Percentiles rank a stretch among this genome's conserved stretches.
phyloP scores from a whole-genome alignment of 2,113 vertebrate genomes.

The Notothenia coriiceps region DNA sequence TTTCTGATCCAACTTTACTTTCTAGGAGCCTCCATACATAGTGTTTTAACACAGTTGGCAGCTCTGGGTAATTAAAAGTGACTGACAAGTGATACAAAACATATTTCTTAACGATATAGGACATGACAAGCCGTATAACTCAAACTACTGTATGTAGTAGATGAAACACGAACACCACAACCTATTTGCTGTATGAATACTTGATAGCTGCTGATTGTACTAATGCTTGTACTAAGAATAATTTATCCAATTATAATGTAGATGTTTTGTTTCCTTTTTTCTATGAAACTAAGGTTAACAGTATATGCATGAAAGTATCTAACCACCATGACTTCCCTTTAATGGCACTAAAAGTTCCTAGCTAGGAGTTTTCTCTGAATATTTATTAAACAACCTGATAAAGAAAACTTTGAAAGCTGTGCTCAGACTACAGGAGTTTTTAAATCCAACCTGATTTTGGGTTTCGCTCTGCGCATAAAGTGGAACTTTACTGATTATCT shows the following conservation, averaged over 20 bases:
- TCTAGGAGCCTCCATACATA: slow-evolving; percentile 15
- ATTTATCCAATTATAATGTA: too few relatives aligned
- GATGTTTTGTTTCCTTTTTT: too few relatives aligned
- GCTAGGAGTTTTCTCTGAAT: not conserved
- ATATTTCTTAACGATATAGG: too few relatives aligned
- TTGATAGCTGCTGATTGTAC: too few relatives aligned
- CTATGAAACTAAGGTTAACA: not conserved
- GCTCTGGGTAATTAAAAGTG: not conserved
- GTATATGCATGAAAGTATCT: not conserved
- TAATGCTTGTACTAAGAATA: too few relatives aligned
- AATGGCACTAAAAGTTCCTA: not conserved
- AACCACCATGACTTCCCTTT: not conserved
- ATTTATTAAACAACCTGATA: not conserved
- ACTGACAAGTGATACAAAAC: not conserved
- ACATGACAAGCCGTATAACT: too few relatives aligned
- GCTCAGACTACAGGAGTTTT: slow-evolving; percentile 8
- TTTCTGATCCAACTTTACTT: slow-evolving; percentile 48
- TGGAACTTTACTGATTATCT: slow-evolving; percentile 10
- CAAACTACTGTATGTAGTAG: too few relatives aligned
- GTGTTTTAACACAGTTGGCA: slow-evolving; percentile 10
- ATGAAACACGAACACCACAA: too few relatives aligned
- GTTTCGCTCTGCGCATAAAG: not conserved
- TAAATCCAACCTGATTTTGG: not conserved
- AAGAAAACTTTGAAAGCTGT: slow-evolving; percentile 3
- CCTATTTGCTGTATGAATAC: too few relatives aligned